Conservation (phyloP, 1,140 invertebrate species). For the Hirudo medicinalis region DNA sequence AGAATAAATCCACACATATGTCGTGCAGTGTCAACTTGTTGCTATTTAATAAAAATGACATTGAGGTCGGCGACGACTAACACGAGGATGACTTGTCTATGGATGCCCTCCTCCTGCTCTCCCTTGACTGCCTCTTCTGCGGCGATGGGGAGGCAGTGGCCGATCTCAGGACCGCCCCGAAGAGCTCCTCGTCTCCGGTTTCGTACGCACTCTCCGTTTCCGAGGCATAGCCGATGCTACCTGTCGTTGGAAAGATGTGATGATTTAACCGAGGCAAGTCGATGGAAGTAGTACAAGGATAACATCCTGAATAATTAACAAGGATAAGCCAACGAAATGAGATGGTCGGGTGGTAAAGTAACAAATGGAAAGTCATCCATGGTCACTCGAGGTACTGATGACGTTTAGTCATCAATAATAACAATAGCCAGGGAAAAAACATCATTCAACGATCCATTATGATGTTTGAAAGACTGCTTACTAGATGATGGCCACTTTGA, state of each 20-base stretch:
- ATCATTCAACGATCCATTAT: too few species aligned
- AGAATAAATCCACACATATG: too few species aligned
- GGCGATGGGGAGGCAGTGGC: conserved; percentile 54
- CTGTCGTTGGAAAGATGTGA: neutral
- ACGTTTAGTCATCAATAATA: too few species aligned
- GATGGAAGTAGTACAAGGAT: neutral
- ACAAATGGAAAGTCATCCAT: neutral
- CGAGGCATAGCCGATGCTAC: conserved; percentile 34
- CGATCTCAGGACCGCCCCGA: conserved; percentile 73
- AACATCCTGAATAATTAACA: too few species aligned
- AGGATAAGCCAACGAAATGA: neutral
- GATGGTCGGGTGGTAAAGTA: neutral
- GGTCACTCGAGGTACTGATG: neutral
- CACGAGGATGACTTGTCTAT: conserved; percentile 2
- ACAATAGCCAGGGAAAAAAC: too few species aligned
- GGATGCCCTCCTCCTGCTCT: neutral
- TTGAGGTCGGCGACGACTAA: neutral
- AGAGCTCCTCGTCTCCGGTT: conserved; percentile 65
- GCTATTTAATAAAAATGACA: too few species aligned
- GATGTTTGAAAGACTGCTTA: neutral
- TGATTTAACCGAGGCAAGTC: neutral
- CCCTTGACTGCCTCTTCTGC: conserved; percentile 1
- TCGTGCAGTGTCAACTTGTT: too few species aligned
- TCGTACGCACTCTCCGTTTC: conserved; percentile 47
- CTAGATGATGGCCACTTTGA: conserved; percentile 21